Base-by-base conservation (phyloP, 2,888 invertebrate genomes). In the Napeogenes inachia region DNA sequence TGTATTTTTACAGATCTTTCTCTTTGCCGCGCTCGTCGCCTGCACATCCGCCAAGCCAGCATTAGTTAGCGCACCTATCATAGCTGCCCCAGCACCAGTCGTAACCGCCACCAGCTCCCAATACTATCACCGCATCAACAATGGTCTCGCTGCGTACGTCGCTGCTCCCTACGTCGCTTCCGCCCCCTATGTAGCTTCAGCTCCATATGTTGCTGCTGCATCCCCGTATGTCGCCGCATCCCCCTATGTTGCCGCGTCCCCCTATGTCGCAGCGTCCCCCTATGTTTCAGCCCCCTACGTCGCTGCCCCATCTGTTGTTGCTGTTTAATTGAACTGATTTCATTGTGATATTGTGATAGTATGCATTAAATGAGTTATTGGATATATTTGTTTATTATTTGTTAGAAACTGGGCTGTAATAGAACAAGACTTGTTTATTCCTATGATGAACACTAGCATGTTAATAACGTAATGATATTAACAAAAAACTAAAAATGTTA, bases 91-190 rank as follows among this genome's bases (percentile, higher is more conserved):
- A 1, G 86, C 88, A 2, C 89, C 92, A 0, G 82, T 92, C 12
- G 92, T 93, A 62, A 94, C 94, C 0, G 93, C 94, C 4, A 91
- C 92, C 73, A 94, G 94, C 81, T 93, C 93, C 32, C 94, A 94
- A 78, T 93, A 93, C 72, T 89, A 93, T 79, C 92, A 94, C 61
- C 91, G 93, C 70, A 92, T 92, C 76, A 92, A 93, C 85, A 94
- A 93, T 70, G 85, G 87, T 0, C 67, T 88, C 0, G 90, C 85
- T 46, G 87, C 83, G 0, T 90, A 87, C 75, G 84, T 88, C 2
- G 87, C 87, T 4, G 87, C 89, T 12, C 85, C 87, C 0, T 84
- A 84, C 65, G 81, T 83, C 1, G 84, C 80, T 4, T 68, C 82
- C 0, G 50, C 50, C 8, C 50, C 50, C 30, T 50, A 50, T 30